These are phyloP conservation scores for Syngnathus typhle DNA, from an alignment of 2,113 vertebrate species.

Conservation along the genomic window DNA sequence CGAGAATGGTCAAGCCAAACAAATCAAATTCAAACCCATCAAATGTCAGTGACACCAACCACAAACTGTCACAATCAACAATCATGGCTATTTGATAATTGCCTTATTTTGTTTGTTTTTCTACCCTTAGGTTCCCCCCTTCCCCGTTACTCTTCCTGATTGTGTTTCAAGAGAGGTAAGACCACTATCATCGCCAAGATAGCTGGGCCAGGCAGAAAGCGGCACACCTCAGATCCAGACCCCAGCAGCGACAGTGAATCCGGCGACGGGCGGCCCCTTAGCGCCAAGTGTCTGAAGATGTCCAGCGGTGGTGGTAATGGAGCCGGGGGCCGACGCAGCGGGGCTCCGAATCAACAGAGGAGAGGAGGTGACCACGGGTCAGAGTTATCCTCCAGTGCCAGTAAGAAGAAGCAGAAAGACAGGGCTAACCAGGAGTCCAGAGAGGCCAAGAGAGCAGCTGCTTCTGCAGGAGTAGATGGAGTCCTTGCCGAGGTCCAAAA, in stretches of 20 bases:
- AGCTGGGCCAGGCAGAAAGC: conserved; percentile 97
- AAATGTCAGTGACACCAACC: too few species aligned
- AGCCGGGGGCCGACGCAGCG: conserved; percentile 39
- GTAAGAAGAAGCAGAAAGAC: conserved; percentile 97
- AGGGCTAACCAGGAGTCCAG: conserved; percentile 91
- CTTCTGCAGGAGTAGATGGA: conserved; percentile 32
- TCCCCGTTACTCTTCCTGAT: conserved; percentile 67
- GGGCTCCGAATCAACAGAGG: conserved; percentile 54
- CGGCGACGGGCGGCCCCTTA: conserved; percentile 82
- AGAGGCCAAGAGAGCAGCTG: conserved; percentile 76
- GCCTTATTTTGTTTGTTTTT: not conserved
- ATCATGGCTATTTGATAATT: not conserved
- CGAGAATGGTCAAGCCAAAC: too few species aligned
- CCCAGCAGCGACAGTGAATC: conserved; percentile 83
- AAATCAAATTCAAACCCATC: too few species aligned
- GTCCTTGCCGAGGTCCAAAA: conserved; percentile 60
- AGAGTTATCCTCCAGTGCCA: conserved; percentile 75
- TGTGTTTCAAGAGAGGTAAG: conserved; percentile 83
- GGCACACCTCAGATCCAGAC: conserved; percentile 96
- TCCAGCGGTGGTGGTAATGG: conserved; percentile 54
- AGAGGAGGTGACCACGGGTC: conserved; percentile 78
- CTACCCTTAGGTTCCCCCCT: conserved; percentile 33
- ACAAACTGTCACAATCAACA: not conserved
- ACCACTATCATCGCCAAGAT: conserved; percentile 95
- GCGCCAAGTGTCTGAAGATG: conserved; percentile 90